Conservation (phyloP, 2,888 invertebrate species). For the Trachelus troglodyta region DNA sequence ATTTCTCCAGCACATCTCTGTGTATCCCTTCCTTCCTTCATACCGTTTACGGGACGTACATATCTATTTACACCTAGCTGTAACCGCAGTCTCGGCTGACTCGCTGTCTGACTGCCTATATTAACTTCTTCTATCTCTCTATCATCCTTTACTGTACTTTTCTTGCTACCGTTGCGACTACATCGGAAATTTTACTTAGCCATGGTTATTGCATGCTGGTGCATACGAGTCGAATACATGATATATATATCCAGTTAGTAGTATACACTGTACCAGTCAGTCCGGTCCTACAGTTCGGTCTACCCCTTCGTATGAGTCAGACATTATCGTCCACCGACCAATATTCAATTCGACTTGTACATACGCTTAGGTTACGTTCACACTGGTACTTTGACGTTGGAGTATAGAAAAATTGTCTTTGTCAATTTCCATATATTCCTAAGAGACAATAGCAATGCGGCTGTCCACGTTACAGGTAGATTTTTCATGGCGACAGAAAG, state of each 20-base stretch:
- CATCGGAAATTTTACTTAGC: neutral
- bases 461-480: neutral
- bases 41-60: neutral
- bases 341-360: slow-evolving; percentile 7
- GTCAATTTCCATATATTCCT: too few species aligned
- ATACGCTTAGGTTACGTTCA: neutral
- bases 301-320: slow-evolving; percentile 4
- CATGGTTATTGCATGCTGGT: neutral
- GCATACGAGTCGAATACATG: neutral
- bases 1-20: neutral
- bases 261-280: slow-evolving; percentile 1
- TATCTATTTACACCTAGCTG: neutral
- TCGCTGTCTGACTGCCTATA: neutral
- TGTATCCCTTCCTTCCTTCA: neutral
- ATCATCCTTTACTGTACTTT: neutral
- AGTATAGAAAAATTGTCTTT: neutral
- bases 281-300: slow-evolving; percentile 7
- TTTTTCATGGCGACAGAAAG: neutral
- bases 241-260: neutral
- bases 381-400: neutral
- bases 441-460: neutral
- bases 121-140: neutral
- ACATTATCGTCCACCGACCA: neutral
- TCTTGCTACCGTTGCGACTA: neutral
- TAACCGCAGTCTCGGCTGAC: neutral